phyloP scores from a whole-genome alignment of 2,797 vertebrate genomes.

The Pogoniulus pusillus region DNA sequence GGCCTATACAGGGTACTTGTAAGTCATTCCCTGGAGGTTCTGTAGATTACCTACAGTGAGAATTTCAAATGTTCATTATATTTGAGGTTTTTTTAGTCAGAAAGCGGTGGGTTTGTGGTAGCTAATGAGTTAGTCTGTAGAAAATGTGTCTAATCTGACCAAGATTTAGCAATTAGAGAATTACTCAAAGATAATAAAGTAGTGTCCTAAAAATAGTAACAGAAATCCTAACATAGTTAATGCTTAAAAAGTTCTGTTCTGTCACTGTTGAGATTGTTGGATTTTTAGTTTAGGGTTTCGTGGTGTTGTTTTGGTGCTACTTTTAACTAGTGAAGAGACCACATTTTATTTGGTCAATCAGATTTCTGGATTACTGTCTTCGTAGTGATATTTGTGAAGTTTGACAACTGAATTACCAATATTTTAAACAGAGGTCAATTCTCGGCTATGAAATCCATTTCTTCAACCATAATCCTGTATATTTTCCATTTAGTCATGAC shows the following conservation, averaged over 20 bases:
- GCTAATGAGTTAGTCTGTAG: background rate
- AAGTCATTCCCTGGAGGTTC: background rate
- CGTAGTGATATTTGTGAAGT: background rate
- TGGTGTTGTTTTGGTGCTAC: too few relatives aligned
- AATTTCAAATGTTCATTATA: background rate
- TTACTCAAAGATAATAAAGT: background rate
- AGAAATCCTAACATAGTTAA: rapidly evolving
- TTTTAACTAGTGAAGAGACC: background rate
- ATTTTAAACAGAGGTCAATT: background rate
- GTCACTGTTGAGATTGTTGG: background rate
- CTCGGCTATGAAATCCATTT: background rate
- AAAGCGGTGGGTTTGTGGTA: background rate
- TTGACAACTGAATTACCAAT: background rate
- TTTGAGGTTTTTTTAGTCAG: background rate
- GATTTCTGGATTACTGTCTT: background rate
- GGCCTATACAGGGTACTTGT: rapidly evolving
- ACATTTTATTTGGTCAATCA: background rate
- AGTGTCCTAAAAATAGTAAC: background rate
- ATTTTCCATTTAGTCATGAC: background rate
- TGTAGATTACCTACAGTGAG: background rate
- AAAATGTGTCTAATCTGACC: background rate
- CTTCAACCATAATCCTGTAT: background rate
- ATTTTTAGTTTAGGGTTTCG: background rate
- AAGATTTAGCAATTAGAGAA: background rate
- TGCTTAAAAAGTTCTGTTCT: background rate